Conservation (phyloP, 2,797 vertebrate genomes). For the Esox lucius region DNA sequence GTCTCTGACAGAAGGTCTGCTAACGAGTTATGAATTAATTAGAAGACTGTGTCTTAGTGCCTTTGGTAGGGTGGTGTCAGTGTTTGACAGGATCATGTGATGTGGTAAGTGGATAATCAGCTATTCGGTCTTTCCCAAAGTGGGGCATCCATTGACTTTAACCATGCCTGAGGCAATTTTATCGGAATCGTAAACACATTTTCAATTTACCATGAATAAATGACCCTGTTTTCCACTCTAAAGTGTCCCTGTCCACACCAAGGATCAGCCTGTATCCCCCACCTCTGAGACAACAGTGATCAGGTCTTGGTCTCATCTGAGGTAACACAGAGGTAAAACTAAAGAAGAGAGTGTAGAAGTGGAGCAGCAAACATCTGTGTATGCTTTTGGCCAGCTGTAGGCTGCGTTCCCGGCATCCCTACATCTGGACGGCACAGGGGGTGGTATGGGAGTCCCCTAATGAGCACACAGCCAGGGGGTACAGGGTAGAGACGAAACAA, state of each 20-base stretch:
- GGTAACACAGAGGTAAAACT: conserved; percentile 5
- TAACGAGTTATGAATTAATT: not conserved
- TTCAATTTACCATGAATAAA: not conserved
- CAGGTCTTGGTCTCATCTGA: conserved; percentile 3
- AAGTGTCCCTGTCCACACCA: not conserved
- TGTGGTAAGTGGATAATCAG: not conserved
- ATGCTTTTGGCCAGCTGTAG: conserved; percentile 17
- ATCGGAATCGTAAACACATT: not conserved
- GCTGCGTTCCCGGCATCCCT: conserved; percentile 10
- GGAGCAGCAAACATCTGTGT: conserved; percentile 17
- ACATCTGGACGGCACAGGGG: conserved; percentile 18
- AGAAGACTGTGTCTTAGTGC: not conserved
- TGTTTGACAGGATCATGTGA: conserved; percentile 3
- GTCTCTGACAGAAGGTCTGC: not conserved
- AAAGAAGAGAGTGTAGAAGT: conserved; percentile 1
- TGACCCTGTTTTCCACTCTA: not conserved
- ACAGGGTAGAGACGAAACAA: not conserved
- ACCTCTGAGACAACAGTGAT: not conserved
- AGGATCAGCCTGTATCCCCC: no score
- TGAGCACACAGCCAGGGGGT: conserved; percentile 13
- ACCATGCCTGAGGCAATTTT: not conserved
- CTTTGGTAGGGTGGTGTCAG: not conserved
- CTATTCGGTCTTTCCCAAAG: not conserved
- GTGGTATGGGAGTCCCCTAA: conserved; percentile 9
- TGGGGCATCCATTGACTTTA: not conserved